These are phyloP conservation scores for Steinernema hermaphroditum DNA, from an alignment of 2,888 invertebrate genomes.

Conservation along the genomic window DNA sequence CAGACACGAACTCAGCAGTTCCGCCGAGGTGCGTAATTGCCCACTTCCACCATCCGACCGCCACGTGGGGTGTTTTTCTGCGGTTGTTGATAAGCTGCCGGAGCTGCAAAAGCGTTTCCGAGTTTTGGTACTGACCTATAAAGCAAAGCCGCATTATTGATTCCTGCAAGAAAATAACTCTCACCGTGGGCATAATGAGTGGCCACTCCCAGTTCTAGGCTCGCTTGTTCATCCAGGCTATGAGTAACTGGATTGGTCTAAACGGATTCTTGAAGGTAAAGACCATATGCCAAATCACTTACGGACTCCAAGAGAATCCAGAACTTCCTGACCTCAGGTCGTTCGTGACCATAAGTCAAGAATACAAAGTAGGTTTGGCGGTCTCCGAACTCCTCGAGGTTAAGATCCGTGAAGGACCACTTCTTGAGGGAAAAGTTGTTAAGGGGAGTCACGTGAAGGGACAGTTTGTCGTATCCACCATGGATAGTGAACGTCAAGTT, in stretches of 20 bases:
- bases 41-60: slow-evolving; percentile 43
- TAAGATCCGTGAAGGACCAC: slow-evolving; percentile 58
- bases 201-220: slow-evolving; percentile 61
- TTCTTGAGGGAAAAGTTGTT: slow-evolving; percentile 53
- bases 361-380: slow-evolving; percentile 64
- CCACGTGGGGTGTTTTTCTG: slow-evolving; percentile 46
- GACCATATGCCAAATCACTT: slow-evolving; percentile 18
- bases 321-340: slow-evolving; percentile 55
- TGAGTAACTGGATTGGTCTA: background rate
- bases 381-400: slow-evolving; percentile 38
- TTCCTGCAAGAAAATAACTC: background rate
- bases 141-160: background rate
- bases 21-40: slow-evolving; percentile 28
- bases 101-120: slow-evolving; percentile 60
- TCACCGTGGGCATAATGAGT: slow-evolving; percentile 64
- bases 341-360: slow-evolving; percentile 60
- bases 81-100: slow-evolving; percentile 56
- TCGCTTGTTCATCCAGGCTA: slow-evolving; percentile 38
- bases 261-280: background rate
- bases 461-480: slow-evolving; percentile 64
- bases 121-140: slow-evolving; percentile 56
- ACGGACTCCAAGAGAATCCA: slow-evolving; percentile 60
- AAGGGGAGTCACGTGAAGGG: slow-evolving; percentile 63
- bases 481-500: slow-evolving; percentile 57
- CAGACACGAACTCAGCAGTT: slow-evolving; percentile 24